Conservation (phyloP, 2,797 vertebrate species). For the Enteromius mattozi region DNA sequence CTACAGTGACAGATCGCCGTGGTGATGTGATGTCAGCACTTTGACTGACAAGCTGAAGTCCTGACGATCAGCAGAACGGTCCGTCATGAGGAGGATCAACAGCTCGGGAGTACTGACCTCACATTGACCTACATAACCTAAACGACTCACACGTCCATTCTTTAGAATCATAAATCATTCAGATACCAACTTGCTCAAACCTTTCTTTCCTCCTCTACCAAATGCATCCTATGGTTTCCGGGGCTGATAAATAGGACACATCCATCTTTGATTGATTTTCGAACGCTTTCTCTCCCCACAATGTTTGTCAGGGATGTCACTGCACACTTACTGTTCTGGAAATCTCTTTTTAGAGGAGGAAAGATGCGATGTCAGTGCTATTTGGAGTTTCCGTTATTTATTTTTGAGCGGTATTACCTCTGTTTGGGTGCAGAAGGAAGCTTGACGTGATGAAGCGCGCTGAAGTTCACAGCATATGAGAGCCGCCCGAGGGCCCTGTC, state of each 20-base stretch:
- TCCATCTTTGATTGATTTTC: constrained; percentile 19
- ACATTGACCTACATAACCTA: neutral
- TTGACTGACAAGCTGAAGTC: constrained; percentile 46
- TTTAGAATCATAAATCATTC: constrained; percentile 8
- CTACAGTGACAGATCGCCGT: constrained; percentile 30
- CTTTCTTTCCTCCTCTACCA: neutral
- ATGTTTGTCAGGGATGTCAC: constrained; percentile 1
- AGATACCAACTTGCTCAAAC: neutral
- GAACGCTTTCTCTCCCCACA: neutral
- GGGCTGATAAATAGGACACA: constrained; percentile 24
- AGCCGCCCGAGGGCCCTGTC: constrained; percentile 47
- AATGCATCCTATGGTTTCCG: constrained; percentile 3
- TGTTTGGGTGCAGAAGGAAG: neutral
- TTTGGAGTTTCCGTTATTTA: neutral
- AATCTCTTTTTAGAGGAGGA: neutral
- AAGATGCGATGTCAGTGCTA: neutral
- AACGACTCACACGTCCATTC: neutral
- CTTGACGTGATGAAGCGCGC: neutral
- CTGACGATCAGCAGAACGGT: constrained; percentile 44
- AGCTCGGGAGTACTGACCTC: neutral
- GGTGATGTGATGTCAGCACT: constrained; percentile 47
- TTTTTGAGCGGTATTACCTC: neutral
- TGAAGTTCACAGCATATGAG: constrained; percentile 40
- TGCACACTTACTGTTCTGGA: neutral
- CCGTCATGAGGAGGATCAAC: constrained; percentile 12